Evolutionary conservation across 2,797 vertebrate genomes (phyloP).

Genomic region (Liasis olivaceus): DNA sequence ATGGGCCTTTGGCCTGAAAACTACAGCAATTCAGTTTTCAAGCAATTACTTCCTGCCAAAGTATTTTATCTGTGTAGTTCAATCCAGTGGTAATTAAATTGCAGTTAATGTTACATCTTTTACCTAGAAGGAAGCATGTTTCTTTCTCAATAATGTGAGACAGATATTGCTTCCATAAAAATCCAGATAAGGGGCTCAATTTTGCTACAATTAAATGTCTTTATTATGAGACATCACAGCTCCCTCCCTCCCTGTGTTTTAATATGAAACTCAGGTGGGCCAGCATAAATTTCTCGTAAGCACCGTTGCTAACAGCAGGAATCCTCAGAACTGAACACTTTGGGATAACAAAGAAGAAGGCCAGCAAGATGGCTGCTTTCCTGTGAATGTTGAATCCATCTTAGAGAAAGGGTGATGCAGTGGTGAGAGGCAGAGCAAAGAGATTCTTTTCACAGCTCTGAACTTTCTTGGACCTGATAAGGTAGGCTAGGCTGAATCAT

Average conservation of each 20-base stretch:
- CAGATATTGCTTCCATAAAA: slow-evolving; percentile 26
- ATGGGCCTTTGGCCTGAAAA: neutral
- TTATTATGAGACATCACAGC: slow-evolving; percentile 14
- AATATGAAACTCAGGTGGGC: neutral
- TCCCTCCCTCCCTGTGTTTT: neutral
- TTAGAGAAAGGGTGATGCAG: neutral
- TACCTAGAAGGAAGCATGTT: slow-evolving; percentile 29
- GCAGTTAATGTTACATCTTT: slow-evolving; percentile 18
- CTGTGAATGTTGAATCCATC: neutral
- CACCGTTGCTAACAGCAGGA: neutral
- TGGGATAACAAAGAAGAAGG: neutral
- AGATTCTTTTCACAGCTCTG: neutral
- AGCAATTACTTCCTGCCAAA: slow-evolving; percentile 41
- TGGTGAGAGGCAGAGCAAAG: neutral
- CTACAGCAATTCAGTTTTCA: slow-evolving; percentile 31
- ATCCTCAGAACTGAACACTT: neutral
- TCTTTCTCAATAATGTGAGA: slow-evolving; percentile 26
- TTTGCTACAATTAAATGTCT: slow-evolving; percentile 18
- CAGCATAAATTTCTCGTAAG: slow-evolving; percentile 14
- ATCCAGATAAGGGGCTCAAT: slow-evolving; percentile 21
- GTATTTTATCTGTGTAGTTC: slow-evolving; percentile 38
- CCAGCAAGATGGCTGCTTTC: neutral
- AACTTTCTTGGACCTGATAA: neutral
- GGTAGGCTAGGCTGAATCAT: neutral
- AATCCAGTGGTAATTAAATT: slow-evolving; percentile 28